These are phyloP conservation scores for Scaptomyza parva DNA, from an alignment of 2,888 invertebrate species.

Conservation along the genomic window DNA sequence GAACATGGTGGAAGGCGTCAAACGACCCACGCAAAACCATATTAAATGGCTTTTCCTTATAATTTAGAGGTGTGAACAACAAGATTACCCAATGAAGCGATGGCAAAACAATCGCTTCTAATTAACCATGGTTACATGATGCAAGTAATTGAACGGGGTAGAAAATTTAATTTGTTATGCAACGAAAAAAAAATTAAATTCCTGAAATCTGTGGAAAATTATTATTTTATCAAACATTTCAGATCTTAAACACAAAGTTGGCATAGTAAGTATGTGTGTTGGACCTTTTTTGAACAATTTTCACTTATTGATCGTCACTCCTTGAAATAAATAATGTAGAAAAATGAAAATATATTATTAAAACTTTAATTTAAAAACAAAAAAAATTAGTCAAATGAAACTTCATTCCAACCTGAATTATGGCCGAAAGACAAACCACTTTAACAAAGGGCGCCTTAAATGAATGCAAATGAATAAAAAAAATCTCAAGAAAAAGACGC, in stretches of 20 bases:
- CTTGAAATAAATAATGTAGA: not conserved
- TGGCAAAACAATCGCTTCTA: slow-evolving; percentile 16
- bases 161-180: not conserved
- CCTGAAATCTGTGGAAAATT: not conserved
- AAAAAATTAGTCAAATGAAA: slow-evolving; percentile 1
- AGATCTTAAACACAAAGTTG: too few species aligned
- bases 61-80: slow-evolving; percentile 57
- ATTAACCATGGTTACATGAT: not conserved
- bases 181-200: not conserved
- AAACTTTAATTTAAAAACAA: slow-evolving; percentile 32
- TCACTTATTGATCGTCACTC: not conserved
- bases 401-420: slow-evolving; percentile 23
- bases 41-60: slow-evolving; percentile 4
- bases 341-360: not conserved
- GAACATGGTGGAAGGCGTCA: slow-evolving; percentile 33
- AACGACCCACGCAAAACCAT: slow-evolving; percentile 47
- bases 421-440: not conserved
- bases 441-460: slow-evolving; percentile 9
- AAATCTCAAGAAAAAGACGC: slow-evolving; percentile 8
- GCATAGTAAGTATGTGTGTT: too few species aligned
- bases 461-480: slow-evolving; percentile 40
- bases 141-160: not conserved
- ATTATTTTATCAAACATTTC: too few species aligned
- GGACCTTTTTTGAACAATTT: too few species aligned
- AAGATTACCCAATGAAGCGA: slow-evolving; percentile 23